These are phyloP conservation scores for Tiliacea citrago DNA, from an alignment of 2,888 invertebrate genomes.

Conservation along the genomic window DNA sequence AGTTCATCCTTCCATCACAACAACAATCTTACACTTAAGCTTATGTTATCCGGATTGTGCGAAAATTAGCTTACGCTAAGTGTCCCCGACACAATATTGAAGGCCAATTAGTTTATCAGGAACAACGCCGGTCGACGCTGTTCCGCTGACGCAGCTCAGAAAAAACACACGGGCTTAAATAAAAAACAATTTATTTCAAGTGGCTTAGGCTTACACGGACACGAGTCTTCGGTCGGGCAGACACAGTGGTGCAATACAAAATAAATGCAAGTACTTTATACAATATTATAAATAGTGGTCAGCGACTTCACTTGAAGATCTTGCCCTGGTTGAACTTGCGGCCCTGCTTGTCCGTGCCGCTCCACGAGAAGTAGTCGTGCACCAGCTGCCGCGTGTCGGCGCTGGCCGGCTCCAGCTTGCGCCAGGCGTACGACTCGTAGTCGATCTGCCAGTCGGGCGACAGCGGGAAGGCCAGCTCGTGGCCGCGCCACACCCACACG, in stretches of 20 bases:
- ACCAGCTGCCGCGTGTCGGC: conserved; percentile 96
- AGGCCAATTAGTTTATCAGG: too few relatives aligned
- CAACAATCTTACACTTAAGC: too few relatives aligned
- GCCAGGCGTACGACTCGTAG: conserved; percentile 99
- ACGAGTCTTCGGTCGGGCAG: conserved; percentile 68
- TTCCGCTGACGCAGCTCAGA: neutral
- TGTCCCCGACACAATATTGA: too few relatives aligned
- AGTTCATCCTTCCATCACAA: too few relatives aligned
- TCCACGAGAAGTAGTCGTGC: conserved; percentile 97
- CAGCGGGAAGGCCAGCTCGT: conserved; percentile 97
- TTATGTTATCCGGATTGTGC: too few relatives aligned
- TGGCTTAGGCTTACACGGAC: conserved; percentile 73
- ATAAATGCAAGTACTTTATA: conserved; percentile 78
- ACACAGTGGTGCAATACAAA: conserved; percentile 66
- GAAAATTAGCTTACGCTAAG: too few relatives aligned
- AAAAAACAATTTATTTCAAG: conserved; percentile 83
- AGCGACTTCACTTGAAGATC: conserved; percentile 96
- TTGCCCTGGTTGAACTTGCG: conserved; percentile 99
- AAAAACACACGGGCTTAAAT: conserved; percentile 72
- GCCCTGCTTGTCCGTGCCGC: conserved; percentile 95
- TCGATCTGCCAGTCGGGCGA: conserved; percentile 98
- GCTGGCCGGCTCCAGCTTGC: conserved; percentile 95
- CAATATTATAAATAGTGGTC: conserved; percentile 35
- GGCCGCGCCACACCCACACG: conserved; percentile 99
- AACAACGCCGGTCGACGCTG: too few relatives aligned